Percentiles rank a stretch among this genome's conserved stretches.
phyloP scores from a whole-genome alignment of 2,113 vertebrate species.

The Turnix velox region DNA sequence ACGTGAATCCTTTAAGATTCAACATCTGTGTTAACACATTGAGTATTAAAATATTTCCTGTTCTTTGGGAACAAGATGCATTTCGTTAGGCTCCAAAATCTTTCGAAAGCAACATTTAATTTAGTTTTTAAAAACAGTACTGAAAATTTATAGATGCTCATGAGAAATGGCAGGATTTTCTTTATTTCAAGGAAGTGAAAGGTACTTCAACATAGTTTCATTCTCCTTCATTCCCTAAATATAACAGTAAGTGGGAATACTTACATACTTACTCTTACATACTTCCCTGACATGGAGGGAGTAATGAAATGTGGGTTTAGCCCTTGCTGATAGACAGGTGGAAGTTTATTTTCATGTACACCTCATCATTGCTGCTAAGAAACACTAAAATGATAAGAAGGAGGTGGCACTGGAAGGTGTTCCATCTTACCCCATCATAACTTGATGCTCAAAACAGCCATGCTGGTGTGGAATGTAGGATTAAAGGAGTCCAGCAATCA shows the following conservation, averaged over 20 bases:
- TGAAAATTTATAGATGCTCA: neutral
- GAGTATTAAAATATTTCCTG: neutral
- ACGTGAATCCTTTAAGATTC: neutral
- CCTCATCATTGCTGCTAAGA: neutral
- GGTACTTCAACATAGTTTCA: neutral
- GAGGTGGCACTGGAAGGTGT: rapidly evolving
- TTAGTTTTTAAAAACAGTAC: neutral
- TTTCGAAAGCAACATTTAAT: neutral
- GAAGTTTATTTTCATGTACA: neutral
- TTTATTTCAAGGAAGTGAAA: neutral
- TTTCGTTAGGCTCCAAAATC: neutral
- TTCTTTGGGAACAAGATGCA: neutral
- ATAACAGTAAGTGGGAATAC: neutral
- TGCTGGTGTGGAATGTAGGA: rapidly evolving
- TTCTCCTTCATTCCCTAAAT: neutral
- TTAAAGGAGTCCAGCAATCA: neutral
- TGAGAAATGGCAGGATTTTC: neutral
- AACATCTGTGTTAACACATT: neutral
- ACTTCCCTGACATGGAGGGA: rapidly evolving
- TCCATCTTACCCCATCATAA: neutral
- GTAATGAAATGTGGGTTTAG: neutral
- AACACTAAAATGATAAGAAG: neutral
- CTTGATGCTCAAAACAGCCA: neutral
- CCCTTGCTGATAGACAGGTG: neutral
- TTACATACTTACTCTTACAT: no score